A percentile compares a stretch with the other conserved stretches of the same genome.
Evolutionary conservation across 2,113 vertebrate genomes (phyloP).

Genomic region (Eublepharis macularius): DNA sequence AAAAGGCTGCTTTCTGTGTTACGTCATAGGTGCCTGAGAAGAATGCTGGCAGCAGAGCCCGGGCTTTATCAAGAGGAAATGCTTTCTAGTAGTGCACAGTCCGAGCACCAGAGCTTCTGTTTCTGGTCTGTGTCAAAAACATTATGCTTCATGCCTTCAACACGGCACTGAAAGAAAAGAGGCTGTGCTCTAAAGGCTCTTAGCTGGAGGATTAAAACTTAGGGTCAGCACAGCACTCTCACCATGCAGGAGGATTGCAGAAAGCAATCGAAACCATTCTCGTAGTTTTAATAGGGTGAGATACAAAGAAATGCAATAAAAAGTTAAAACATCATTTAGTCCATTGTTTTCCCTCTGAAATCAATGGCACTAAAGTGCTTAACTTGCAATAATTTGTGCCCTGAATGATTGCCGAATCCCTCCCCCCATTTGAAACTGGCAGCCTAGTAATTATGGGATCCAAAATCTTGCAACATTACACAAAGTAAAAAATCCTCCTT

Average conservation of each 20-base stretch:
- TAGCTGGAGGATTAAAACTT: not conserved
- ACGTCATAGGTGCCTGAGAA: not conserved
- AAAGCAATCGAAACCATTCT: too few relatives aligned
- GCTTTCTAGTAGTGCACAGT: not conserved
- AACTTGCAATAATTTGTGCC: too few relatives aligned
- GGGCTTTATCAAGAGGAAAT: conserved; percentile 17
- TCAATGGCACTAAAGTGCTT: too few relatives aligned
- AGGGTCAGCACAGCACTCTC: not conserved
- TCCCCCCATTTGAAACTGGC: not conserved
- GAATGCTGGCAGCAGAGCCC: not conserved
- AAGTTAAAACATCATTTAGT: too few relatives aligned
- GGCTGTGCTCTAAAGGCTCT: not conserved
- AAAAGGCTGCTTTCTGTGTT: conserved; percentile 2
- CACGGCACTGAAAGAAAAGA: not conserved
- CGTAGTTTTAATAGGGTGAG: too few relatives aligned
- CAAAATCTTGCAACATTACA: not conserved
- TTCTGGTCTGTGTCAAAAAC: conserved; percentile 11
- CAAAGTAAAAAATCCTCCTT: not conserved
- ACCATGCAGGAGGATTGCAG: not conserved
- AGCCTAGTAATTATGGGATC: not conserved
- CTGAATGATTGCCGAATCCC: too few relatives aligned
- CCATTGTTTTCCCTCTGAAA: too few relatives aligned
- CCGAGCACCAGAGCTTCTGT: not conserved
- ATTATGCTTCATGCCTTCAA: not conserved
- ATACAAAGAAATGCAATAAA: too few relatives aligned